Conservation (phyloP, 1,140 invertebrate species). For the Hirudo medicinalis region DNA sequence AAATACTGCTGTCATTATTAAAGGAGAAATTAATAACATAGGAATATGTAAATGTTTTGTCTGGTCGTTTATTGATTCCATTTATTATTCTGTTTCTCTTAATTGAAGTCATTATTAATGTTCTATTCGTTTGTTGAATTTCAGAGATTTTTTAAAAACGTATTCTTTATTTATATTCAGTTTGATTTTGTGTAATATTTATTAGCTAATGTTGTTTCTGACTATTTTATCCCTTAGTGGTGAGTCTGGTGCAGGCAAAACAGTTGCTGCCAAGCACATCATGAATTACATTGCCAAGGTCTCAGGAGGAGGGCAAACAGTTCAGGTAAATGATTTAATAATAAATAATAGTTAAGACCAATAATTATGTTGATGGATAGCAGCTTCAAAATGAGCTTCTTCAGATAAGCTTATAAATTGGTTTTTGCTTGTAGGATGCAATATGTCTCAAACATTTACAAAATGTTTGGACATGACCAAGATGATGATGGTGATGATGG, state of each 20-base stretch:
- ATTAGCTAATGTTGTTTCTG: neutral
- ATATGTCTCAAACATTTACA: too few relatives aligned
- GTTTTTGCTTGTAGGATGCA: too few relatives aligned
- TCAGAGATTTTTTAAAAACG: neutral
- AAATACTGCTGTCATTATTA: neutral
- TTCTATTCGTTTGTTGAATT: neutral
- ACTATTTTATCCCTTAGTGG: slow-evolving; percentile 44
- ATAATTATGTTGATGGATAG: too few relatives aligned
- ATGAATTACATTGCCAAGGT: slow-evolving; percentile 60
- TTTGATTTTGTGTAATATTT: neutral
- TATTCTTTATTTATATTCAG: neutral
- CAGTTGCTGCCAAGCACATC: slow-evolving; percentile 62
- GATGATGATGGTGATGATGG: too few relatives aligned
- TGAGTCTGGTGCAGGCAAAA: slow-evolving; percentile 68
- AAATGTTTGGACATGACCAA: too few relatives aligned
- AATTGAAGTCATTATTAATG: too few relatives aligned
- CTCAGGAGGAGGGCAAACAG: slow-evolving; percentile 47
- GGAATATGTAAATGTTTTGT: neutral
- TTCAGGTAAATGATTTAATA: slow-evolving; percentile 11
- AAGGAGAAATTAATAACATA: neutral
- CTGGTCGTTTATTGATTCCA: neutral
- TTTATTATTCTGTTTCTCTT: neutral
- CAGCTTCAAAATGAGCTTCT: too few relatives aligned
- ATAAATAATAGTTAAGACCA: too few relatives aligned
- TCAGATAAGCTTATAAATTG: too few relatives aligned